These are phyloP conservation scores for Coptotermes formosanus DNA, from an alignment of 1,140 invertebrate genomes.

Conservation along the genomic window DNA sequence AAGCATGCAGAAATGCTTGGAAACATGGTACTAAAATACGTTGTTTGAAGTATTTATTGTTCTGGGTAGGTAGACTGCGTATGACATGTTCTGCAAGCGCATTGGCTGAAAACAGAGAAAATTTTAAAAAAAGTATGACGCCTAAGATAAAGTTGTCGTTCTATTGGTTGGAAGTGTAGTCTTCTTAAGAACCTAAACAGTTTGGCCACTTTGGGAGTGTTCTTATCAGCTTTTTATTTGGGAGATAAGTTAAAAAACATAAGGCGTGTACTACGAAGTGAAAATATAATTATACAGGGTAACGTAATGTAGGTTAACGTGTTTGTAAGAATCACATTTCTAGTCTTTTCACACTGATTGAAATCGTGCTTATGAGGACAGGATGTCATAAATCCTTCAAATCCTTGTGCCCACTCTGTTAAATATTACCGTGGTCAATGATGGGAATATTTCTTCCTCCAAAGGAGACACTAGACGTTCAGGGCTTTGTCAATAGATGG, in stretches of 20 bases:
- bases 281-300: too few species aligned
- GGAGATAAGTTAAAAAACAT: too few species aligned
- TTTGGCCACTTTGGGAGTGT: not conserved
- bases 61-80: not conserved
- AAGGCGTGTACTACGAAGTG: too few species aligned
- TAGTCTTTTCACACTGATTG: too few species aligned
- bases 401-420: not conserved
- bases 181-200: not conserved
- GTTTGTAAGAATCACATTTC: too few species aligned
- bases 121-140: not conserved
- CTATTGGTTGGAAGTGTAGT: not conserved
- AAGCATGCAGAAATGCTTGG: not conserved
- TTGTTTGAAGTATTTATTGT: slow-evolving; percentile 1
- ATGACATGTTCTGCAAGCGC: not conserved
- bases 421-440: not conserved
- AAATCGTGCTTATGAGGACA: too few species aligned
- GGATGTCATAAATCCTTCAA: not conserved
- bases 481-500: not conserved
- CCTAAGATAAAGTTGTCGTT: not conserved
- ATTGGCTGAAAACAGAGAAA: not conserved
- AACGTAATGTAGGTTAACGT: too few species aligned
- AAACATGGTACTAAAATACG: not conserved
- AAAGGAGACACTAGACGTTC: not conserved
- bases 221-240: not conserved
- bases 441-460: not conserved